A percentile compares a stretch with the other conserved stretches of the same genome.
phyloP scores from a whole-genome alignment of 2,113 vertebrate genomes.

The Plecotus auritus region DNA sequence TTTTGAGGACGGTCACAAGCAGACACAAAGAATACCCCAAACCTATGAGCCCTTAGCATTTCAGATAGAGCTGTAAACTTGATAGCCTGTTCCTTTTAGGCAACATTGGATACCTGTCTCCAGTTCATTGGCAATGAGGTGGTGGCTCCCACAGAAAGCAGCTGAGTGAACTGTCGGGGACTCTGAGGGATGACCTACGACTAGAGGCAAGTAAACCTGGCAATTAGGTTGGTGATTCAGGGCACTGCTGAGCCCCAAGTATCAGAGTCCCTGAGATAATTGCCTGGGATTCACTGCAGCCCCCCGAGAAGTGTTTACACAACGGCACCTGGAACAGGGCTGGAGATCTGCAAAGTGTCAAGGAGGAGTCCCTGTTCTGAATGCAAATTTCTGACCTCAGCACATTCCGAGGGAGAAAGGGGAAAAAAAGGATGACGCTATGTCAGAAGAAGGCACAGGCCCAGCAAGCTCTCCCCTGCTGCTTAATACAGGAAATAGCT shows the following conservation, averaged over 20 bases:
- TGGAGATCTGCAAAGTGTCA: slow-evolving; percentile 57
- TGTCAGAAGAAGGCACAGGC: slow-evolving; percentile 76
- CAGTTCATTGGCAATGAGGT: background rate
- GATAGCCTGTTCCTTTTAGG: background rate
- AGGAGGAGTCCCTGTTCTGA: slow-evolving; percentile 61
- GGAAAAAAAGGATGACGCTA: slow-evolving; percentile 70
- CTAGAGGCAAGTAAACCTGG: background rate
- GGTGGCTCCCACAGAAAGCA: background rate
- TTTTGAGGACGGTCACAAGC: background rate
- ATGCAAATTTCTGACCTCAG: slow-evolving; percentile 65
- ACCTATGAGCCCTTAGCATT: background rate
- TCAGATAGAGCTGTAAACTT: background rate
- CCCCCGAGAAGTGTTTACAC: slow-evolving; percentile 37
- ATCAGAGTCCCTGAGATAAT: background rate
- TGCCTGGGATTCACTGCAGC: background rate
- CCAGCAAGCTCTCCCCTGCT: slow-evolving; percentile 78
- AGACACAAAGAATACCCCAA: background rate
- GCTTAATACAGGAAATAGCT: slow-evolving; percentile 83
- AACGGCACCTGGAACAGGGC: slow-evolving; percentile 52
- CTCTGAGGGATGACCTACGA: slow-evolving; percentile 38
- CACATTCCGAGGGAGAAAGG: slow-evolving; percentile 73
- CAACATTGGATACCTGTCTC: background rate
- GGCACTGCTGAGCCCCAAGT: background rate
- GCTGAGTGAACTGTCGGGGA: slow-evolving; percentile 13
- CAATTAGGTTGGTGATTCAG: background rate